Evolutionary conservation across 1,140 invertebrate genomes (phyloP).

Genomic region (Nymphalis io): DNA sequence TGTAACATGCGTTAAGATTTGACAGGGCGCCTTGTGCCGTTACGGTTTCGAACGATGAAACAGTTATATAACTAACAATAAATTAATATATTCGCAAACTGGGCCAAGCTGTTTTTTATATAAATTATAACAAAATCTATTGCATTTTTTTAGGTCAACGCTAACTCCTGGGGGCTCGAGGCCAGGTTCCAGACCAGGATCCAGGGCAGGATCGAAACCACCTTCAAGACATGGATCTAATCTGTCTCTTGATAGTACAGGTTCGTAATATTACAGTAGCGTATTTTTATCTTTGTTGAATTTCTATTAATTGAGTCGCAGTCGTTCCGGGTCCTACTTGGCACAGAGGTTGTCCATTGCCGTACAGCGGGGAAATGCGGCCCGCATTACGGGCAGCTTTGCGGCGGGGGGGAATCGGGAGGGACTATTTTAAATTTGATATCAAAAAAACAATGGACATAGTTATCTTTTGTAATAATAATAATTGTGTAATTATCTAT

Average conservation of each 20-base stretch:
- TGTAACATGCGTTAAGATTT: constrained; percentile 11
- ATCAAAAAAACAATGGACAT: no score
- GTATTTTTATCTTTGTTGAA: not conserved
- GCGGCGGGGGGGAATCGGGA: no score
- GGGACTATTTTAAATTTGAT: no score
- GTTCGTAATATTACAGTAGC: constrained; percentile 74
- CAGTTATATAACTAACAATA: constrained; percentile 70
- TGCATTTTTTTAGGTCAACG: constrained; percentile 70
- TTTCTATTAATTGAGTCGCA: not conserved
- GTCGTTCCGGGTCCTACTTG: no score
- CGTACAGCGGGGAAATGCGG: no score
- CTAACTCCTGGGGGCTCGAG: constrained; percentile 86
- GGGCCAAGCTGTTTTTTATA: constrained; percentile 78
- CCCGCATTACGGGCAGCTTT: no score
- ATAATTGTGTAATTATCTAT: no score
- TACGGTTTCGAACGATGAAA: constrained; percentile 49
- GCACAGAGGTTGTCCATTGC: no score
- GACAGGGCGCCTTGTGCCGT: constrained; percentile 20
- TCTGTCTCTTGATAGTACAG: constrained; percentile 93
- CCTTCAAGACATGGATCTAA: constrained; percentile 96
- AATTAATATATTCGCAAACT: constrained; percentile 75
- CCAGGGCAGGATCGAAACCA: constrained; percentile 91
- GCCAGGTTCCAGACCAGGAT: constrained; percentile 89
- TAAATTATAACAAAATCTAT: no score
- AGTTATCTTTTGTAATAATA: no score